A percentile compares a stretch with the other conserved stretches of the same genome.
phyloP scores from a whole-genome alignment of 2,888 invertebrate species.

The Muschampia plurimacula region DNA sequence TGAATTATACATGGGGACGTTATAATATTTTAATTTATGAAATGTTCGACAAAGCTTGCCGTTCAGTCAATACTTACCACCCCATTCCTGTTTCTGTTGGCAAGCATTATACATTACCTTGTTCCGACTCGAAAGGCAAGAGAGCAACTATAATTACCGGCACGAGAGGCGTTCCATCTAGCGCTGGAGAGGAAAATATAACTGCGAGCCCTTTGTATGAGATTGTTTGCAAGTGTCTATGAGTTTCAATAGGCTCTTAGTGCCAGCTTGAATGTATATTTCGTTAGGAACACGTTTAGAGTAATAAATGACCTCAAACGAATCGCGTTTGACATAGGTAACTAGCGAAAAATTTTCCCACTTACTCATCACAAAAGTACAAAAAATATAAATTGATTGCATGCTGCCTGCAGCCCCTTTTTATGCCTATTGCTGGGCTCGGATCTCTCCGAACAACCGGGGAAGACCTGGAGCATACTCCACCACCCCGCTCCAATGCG shows the following conservation, averaged over 20 bases:
- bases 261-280: slow-evolving; percentile 3
- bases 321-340: too few species aligned
- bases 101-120: slow-evolving; percentile 32
- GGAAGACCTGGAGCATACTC: too few species aligned
- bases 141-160: slow-evolving; percentile 39
- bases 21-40: background rate
- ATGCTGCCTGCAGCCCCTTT: too few species aligned
- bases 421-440: too few species aligned
- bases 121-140: slow-evolving; percentile 32
- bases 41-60: slow-evolving; percentile 2
- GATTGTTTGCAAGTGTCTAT: slow-evolving; percentile 37
- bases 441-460: too few species aligned
- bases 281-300: background rate
- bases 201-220: slow-evolving; percentile 36
- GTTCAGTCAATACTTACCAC: slow-evolving; percentile 11
- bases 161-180: slow-evolving; percentile 28
- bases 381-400: too few species aligned
- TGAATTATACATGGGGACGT: background rate
- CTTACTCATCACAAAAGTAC: too few species aligned
- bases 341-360: too few species aligned
- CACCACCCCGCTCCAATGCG: too few species aligned
- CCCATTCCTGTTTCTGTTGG: slow-evolving; percentile 23
- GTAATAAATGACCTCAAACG: background rate
- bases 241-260: slow-evolving; percentile 31
- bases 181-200: slow-evolving; percentile 26